A percentile compares a stretch with the other conserved stretches of the same genome.
Evolutionary conservation across 1,140 invertebrate genomes (phyloP).

Genomic region (Orius insidiosus): DNA sequence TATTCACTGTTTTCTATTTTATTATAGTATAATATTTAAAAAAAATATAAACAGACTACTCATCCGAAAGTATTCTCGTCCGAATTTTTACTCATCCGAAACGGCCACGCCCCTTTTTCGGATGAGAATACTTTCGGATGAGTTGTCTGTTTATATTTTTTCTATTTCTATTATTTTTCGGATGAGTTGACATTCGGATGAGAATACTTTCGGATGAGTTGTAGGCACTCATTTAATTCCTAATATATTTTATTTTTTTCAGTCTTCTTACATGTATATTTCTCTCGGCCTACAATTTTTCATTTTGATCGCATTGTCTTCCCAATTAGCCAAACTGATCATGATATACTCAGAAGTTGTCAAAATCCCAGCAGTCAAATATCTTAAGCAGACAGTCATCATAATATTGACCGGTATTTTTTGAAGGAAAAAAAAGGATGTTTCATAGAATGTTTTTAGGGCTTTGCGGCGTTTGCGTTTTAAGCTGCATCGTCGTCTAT

Average conservation of each 20-base stretch:
- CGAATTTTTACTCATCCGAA: too few species aligned
- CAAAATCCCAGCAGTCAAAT: conserved; percentile 29
- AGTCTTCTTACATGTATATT: conserved; percentile 28
- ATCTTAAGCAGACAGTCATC: conserved; percentile 35
- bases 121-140: too few species aligned
- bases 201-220: too few species aligned
- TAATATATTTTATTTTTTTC: conserved; percentile 17
- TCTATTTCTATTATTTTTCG: too few species aligned
- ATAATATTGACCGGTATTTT: conserved; percentile 35
- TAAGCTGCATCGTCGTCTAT: conserved; percentile 35
- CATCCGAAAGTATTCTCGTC: too few species aligned
- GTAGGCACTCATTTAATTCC: not conserved
- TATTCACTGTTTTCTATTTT: too few species aligned
- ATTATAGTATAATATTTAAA: too few species aligned
- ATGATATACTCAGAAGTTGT: conserved; percentile 38
- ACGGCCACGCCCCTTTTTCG: too few species aligned
- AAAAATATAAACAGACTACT: too few species aligned
- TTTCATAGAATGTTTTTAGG: conserved; percentile 23
- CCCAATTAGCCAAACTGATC: conserved; percentile 36
- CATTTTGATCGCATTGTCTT: conserved; percentile 34
- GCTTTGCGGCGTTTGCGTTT: conserved; percentile 34
- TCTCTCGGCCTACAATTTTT: conserved; percentile 33
- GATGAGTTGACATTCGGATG: too few species aligned
- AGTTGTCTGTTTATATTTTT: too few species aligned
- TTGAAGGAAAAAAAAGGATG: not conserved